These are phyloP conservation scores for Callopanchax toddi DNA, from an alignment of 2,113 vertebrate species.

Conservation along the genomic window DNA sequence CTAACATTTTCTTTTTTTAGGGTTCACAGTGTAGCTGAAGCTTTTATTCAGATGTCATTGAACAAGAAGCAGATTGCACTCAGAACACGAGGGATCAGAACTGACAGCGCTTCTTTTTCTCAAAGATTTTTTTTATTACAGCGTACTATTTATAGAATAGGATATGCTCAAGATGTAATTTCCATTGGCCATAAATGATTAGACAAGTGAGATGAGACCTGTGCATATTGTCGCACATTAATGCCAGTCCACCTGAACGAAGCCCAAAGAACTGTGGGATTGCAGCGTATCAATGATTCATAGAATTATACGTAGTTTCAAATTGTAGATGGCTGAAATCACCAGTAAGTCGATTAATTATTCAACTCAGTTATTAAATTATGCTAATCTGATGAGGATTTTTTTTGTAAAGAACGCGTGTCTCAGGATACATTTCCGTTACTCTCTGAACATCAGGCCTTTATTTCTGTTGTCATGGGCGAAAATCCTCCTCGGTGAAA, in stretches of 20 bases:
- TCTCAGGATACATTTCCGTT: neutral
- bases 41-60: too few relatives aligned
- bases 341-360: slow-evolving; percentile 40
- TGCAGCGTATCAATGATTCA: slow-evolving; percentile 34
- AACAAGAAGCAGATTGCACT: too few relatives aligned
- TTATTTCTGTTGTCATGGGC: slow-evolving; percentile 37
- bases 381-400: slow-evolving; percentile 42
- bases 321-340: slow-evolving; percentile 33
- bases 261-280: neutral
- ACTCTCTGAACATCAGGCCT: slow-evolving; percentile 33
- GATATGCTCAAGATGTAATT: neutral
- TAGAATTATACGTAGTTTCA: slow-evolving; percentile 30
- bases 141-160: too few relatives aligned
- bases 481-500: slow-evolving; percentile 40
- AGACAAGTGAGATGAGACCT: neutral
- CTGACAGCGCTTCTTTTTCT: too few relatives aligned
- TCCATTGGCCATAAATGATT: neutral
- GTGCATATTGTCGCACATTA: neutral
- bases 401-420: slow-evolving; percentile 28
- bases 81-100: too few relatives aligned
- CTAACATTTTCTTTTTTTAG: too few relatives aligned
- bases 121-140: too few relatives aligned
- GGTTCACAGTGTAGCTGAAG: too few relatives aligned
- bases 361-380: slow-evolving; percentile 58
- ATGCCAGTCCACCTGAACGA: slow-evolving; percentile 1